Conservation (phyloP, 2,888 invertebrate genomes). For the Spodoptera littoralis region DNA sequence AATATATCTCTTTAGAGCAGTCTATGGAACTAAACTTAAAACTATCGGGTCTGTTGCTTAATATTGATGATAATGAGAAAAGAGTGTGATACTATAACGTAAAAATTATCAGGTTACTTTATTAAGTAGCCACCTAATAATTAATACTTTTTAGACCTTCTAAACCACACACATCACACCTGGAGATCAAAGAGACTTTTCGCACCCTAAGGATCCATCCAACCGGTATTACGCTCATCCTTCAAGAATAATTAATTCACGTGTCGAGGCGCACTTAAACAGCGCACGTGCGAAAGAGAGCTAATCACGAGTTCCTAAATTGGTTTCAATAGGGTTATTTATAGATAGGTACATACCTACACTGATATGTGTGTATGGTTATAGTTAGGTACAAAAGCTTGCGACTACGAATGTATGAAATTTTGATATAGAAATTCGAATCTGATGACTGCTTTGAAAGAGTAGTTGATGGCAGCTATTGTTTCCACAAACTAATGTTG, state of each 20-base stretch:
- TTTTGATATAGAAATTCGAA: no score
- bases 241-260: constrained; percentile 56
- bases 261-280: constrained; percentile 8
- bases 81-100: no score
- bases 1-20: no score
- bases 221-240: constrained; percentile 51
- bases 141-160: constrained; percentile 20
- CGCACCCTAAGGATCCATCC: constrained; percentile 49
- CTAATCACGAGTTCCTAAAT: constrained; percentile 24
- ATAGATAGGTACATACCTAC: constrained; percentile 7
- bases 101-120: no score
- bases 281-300: constrained; percentile 19
- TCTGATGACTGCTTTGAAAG: no score
- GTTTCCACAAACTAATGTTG: no score
- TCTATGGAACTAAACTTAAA: no score
- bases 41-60: no score
- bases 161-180: constrained; percentile 25
- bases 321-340: constrained; percentile 15
- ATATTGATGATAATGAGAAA: no score
- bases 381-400: no score
- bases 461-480: no score
- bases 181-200: constrained; percentile 52
- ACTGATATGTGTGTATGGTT: not conserved
- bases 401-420: no score
- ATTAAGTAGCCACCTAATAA: constrained; percentile 5